Evolutionary conservation across 2,797 vertebrate genomes (phyloP).

Genomic region (Gambusia yucatana): DNA sequence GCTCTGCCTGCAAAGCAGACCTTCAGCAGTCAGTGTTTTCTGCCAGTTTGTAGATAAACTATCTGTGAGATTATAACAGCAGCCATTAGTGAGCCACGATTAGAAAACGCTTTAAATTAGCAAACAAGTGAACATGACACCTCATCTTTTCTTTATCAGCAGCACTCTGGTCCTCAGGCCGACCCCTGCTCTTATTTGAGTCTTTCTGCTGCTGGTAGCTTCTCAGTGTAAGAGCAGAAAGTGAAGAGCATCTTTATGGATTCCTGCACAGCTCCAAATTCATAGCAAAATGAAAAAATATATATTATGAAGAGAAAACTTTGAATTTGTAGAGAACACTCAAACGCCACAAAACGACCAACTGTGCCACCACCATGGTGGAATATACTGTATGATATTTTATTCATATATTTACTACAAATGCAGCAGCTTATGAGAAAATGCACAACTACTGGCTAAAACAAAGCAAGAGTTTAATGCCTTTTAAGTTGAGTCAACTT

Average conservation of each 20-base stretch:
- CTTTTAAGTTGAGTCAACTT: neutral
- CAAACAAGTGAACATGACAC: conserved; percentile 30
- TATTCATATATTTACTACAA: neutral
- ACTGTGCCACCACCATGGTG: neutral
- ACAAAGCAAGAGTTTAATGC: neutral
- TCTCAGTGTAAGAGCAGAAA: neutral
- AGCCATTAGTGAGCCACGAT: conserved; percentile 61
- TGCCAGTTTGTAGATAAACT: conserved; percentile 59
- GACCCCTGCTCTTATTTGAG: neutral
- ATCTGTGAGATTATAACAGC: conserved; percentile 53
- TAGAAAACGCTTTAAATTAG: conserved; percentile 59
- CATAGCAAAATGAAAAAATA: neutral
- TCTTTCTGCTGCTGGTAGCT: neutral
- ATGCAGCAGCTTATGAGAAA: neutral
- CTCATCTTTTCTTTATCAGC: conserved; percentile 34
- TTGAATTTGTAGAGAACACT: neutral
- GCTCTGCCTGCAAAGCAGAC: neutral
- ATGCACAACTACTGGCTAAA: neutral
- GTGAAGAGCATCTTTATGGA: neutral
- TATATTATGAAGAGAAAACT: neutral
- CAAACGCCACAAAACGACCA: neutral
- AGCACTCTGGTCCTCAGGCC: conserved; percentile 2
- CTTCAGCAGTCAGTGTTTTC: conserved; percentile 10
- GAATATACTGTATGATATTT: neutral
- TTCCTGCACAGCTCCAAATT: neutral